Evolutionary conservation across 1,140 invertebrate genomes (phyloP), one percentile per base, ranked within the genome.

Genomic region (Dreissena rostriformis): DNA sequence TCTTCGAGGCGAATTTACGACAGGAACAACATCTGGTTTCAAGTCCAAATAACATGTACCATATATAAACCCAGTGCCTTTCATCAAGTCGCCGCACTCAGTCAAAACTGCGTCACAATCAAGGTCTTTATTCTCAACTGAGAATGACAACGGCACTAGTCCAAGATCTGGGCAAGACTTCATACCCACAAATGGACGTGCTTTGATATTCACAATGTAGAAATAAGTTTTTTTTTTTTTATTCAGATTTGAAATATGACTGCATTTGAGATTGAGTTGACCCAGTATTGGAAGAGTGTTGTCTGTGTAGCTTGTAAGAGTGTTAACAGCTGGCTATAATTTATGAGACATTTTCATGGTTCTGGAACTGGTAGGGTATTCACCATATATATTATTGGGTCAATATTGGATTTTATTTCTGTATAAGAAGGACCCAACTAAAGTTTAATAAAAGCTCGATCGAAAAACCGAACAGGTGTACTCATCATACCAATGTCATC

Each of bases 51-150:
- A 57, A 67, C 74, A 78, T 71, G 72, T 63, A 51, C 57, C 74
- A 51, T 61, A 55, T 26, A 86, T 57, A 15, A 65, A 66, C 14
- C 84, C 84, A 52, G 85, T 57, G 19, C 84, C 84, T 52, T 70
- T 66, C 51, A 87, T 82, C 0, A 75, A 10, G 67, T 86, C 71
- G 6, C n/a, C 10, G 19, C 19, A 57, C 12, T 57, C 53, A 57
- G 12, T 57, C 19, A 57, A 19, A 19, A 57, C 53, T 57, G 53
- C 19, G 12, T 19, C 12, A 12, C 19, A 14, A 19, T 57, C 53
- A 57, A 57, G 53, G 53, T 57, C 53, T 14, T 57, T 19, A 52
- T 86, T 67, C 19, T 61, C 39, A 57, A 57, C 53, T 14, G 53
- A 57, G 19, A 57, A 57, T 57, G 53, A 14, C 53, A 57, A 19